A percentile compares a stretch with the other conserved stretches of the same genome.
Evolutionary conservation across 1,140 invertebrate genomes (phyloP).

Genomic region (Varroa destructor): DNA sequence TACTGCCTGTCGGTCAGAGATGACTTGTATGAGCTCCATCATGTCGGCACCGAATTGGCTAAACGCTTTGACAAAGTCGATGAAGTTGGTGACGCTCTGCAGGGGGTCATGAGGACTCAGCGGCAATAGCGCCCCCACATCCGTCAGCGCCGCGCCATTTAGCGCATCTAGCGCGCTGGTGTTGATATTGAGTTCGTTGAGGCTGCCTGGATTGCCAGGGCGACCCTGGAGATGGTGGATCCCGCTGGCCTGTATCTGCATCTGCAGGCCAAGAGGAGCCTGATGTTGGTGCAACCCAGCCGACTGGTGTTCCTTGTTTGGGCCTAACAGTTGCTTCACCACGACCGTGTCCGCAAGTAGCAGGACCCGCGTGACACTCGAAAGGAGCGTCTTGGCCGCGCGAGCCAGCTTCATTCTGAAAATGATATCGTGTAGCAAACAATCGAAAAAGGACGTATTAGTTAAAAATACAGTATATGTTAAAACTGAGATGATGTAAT

Average conservation of each 20-base stretch:
- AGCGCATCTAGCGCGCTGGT: background rate
- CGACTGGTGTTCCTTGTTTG: constrained; percentile 58
- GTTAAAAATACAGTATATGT: too few species aligned
- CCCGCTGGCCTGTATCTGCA: too few species aligned
- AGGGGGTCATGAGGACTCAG: constrained; percentile 46
- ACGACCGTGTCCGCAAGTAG: constrained; percentile 95
- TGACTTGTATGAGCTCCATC: constrained; percentile 90
- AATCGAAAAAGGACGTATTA: too few species aligned
- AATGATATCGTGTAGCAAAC: background rate
- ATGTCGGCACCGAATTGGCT: constrained; percentile 95
- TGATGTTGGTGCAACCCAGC: too few species aligned
- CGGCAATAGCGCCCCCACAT: background rate
- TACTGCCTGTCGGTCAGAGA: constrained; percentile 50
- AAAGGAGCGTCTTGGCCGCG: constrained; percentile 78
- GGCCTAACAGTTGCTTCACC: constrained; percentile 79
- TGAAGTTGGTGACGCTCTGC: constrained; percentile 89
- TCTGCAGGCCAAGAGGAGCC: too few species aligned
- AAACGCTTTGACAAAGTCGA: constrained; percentile 96
- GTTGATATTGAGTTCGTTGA: constrained; percentile 6
- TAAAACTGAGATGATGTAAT: background rate
- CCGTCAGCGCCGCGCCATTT: constrained; percentile 5
- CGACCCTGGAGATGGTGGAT: constrained; percentile 15
- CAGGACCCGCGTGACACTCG: constrained; percentile 88
- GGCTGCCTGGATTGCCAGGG: background rate
- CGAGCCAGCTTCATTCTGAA: constrained; percentile 53